Conservation (phyloP, 2,797 vertebrate species). For the Peromyscus eremicus region DNA sequence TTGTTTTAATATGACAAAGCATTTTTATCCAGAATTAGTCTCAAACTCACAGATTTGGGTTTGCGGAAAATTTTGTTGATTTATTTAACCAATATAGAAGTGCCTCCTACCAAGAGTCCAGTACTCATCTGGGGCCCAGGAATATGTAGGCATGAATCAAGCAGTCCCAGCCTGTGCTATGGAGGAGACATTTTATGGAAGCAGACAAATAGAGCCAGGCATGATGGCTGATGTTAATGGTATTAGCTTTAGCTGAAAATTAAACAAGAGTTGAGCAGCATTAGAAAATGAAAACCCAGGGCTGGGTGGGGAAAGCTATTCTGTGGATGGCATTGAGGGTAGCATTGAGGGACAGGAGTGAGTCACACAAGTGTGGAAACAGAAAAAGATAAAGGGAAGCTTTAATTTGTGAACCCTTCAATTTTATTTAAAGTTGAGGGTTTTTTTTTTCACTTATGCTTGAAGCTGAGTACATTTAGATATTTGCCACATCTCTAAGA, state of each 20-base stretch:
- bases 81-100: neutral
- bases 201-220: neutral
- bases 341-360: neutral
- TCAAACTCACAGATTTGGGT: neutral
- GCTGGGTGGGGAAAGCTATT: neutral
- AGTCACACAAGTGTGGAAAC: neutral
- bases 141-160: neutral
- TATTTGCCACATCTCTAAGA: too few relatives aligned
- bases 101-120: neutral
- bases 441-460: neutral
- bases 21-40: neutral
- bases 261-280: neutral
- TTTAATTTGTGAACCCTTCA: neutral
- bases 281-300: neutral
- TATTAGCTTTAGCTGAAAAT: neutral
- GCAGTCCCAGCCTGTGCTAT: neutral
- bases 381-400: neutral
- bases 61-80: neutral
- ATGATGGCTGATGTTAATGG: neutral
- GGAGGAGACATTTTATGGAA: neutral
- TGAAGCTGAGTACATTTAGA: neutral
- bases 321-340: neutral
- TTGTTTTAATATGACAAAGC: neutral
- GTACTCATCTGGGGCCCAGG: neutral
- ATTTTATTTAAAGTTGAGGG: neutral